These are phyloP conservation scores for Aspidoscelis tigris DNA, from an alignment of 2,113 vertebrate genomes.

Conservation along the genomic window DNA sequence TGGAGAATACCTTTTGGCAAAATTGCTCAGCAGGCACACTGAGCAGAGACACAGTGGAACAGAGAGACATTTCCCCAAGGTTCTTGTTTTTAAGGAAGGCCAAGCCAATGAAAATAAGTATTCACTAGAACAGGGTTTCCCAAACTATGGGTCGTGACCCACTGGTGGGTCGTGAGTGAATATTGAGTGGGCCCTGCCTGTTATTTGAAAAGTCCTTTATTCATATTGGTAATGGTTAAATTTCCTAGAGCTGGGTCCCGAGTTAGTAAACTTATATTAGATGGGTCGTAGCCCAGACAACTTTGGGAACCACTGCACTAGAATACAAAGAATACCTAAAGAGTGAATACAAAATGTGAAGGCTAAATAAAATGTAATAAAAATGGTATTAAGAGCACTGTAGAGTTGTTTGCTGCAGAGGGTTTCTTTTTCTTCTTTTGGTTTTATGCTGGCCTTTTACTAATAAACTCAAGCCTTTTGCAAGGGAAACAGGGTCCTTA, in stretches of 20 bases:
- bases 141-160: too few species aligned
- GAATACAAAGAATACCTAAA: constrained; percentile 35
- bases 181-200: too few species aligned
- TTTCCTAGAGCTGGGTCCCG: too few species aligned
- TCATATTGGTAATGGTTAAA: too few species aligned
- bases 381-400: constrained; percentile 3
- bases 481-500: neutral
- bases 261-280: too few species aligned
- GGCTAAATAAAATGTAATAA: constrained; percentile 12
- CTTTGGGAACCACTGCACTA: neutral
- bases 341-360: constrained; percentile 47
- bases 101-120: constrained; percentile 47
- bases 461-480: neutral
- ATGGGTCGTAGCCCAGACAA: too few species aligned
- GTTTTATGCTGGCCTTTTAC: neutral
- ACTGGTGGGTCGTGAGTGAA: too few species aligned
- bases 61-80: neutral
- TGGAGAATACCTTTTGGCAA: neutral
- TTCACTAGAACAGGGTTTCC: neutral
- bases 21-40: neutral
- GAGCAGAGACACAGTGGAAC: neutral
- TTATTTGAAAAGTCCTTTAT: too few species aligned
- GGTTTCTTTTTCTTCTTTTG: neutral
- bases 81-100: constrained; percentile 43
- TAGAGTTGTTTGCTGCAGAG: neutral